A percentile compares a stretch with the other conserved stretches of the same genome.
Evolutionary conservation across 30 jellyfish, hydroid and myxozoan species (phyloP).

Genomic region (Catostylus mosaicus): DNA sequence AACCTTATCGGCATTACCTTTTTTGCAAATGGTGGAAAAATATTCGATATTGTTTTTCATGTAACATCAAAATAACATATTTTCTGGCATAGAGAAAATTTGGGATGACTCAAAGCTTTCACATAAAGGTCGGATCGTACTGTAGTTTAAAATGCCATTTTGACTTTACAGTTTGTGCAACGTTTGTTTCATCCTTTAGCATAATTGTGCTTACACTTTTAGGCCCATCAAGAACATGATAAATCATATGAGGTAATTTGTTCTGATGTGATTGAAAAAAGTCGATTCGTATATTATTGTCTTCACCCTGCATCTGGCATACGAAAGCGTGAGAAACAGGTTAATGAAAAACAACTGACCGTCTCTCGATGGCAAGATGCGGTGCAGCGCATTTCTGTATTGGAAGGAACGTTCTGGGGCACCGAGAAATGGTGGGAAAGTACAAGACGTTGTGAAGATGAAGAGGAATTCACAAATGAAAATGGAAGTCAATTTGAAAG

Average conservation of each 20-base stretch:
- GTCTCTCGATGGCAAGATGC: constrained; percentile 61
- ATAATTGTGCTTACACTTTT: too few species aligned
- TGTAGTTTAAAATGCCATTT: too few species aligned
- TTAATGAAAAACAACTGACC: constrained; percentile 7
- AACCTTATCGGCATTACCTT: too few species aligned
- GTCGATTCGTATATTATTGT: constrained; percentile 80
- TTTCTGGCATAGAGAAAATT: too few species aligned
- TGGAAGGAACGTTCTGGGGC: constrained; percentile 64
- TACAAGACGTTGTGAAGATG: constrained; percentile 3
- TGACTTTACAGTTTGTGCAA: too few species aligned
- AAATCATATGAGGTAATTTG: constrained; percentile 73
- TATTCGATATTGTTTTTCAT: too few species aligned
- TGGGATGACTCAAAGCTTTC: too few species aligned
- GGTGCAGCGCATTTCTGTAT: constrained; percentile 42
- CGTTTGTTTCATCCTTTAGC: too few species aligned
- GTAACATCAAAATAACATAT: too few species aligned
- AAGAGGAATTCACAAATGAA: background rate
- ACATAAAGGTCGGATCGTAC: too few species aligned
- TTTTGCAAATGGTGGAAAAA: too few species aligned
- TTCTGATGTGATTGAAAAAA: constrained; percentile 64
- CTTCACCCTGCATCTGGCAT: constrained; percentile 71
- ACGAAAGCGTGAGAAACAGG: constrained; percentile 17
- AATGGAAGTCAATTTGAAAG: constrained; percentile 17
- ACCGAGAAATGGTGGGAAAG: constrained; percentile 64
- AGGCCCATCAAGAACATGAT: constrained; percentile 68